Evolutionary conservation across 2,888 invertebrate genomes (phyloP).

Genomic region (Calephelis perditalis): DNA sequence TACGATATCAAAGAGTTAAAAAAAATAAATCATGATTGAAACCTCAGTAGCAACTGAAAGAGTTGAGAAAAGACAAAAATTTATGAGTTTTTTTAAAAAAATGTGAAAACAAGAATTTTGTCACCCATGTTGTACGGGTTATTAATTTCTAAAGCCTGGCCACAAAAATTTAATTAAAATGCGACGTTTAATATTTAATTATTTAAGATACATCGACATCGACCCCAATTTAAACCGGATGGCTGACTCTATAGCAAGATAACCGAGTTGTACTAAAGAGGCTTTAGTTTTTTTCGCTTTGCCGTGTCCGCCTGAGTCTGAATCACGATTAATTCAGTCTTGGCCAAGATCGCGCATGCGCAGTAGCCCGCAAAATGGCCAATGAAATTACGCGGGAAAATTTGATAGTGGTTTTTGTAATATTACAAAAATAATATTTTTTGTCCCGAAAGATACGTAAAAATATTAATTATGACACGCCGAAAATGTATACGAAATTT

Average conservation of each 20-base stretch:
- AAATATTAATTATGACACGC: slow-evolving; percentile 53
- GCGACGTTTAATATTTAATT: not conserved
- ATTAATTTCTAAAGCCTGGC: too few relatives aligned
- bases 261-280: slow-evolving; percentile 20
- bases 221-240: slow-evolving; percentile 9
- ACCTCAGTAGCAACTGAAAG: too few relatives aligned
- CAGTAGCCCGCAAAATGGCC: slow-evolving; percentile 46
- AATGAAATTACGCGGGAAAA: slow-evolving; percentile 50
- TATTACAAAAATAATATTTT: not conserved
- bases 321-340: slow-evolving; percentile 11
- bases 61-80: too few relatives aligned
- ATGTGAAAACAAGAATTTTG: too few relatives aligned
- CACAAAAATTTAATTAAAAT: too few relatives aligned
- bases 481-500: slow-evolving; percentile 55
- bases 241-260: not conserved
- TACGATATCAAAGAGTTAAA: too few relatives aligned
- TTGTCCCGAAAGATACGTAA: slow-evolving; percentile 32
- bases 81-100: too few relatives aligned
- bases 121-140: too few relatives aligned
- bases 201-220: not conserved
- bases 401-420: not conserved
- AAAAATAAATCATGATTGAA: too few relatives aligned
- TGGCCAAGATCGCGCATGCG: slow-evolving; percentile 46
- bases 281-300: slow-evolving; percentile 25
- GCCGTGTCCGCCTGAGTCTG: slow-evolving; percentile 9